These are phyloP conservation scores for Metalampra italica DNA, from an alignment of 2,888 invertebrate species.

Conservation along the genomic window DNA sequence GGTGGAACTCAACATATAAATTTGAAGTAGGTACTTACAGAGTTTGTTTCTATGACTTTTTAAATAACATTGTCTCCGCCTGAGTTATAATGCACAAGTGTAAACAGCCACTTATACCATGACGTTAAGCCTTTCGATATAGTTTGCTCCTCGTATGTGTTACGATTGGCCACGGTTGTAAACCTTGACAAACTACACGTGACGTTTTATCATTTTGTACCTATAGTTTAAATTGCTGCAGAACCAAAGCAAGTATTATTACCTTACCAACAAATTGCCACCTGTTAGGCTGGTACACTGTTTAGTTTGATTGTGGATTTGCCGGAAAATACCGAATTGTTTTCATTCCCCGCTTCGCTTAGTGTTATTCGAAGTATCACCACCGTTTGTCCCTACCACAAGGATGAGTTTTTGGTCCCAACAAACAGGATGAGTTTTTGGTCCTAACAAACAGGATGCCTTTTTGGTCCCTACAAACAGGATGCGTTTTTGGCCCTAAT, in stretches of 20 bases:
- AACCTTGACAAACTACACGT: conserved; percentile 1
- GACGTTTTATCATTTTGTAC: conserved; percentile 10
- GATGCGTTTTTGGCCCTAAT: too few species aligned
- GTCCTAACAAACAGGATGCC: too few species aligned
- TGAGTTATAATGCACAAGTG: neutral
- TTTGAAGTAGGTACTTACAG: too few species aligned
- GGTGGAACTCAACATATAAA: too few species aligned
- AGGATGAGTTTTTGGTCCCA: too few species aligned
- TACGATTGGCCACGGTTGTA: conserved; percentile 5
- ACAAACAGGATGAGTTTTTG: too few species aligned
- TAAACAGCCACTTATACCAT: neutral
- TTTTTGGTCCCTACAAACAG: too few species aligned
- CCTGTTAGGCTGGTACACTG: conserved; percentile 58
- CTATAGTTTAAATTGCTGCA: conserved; percentile 54
- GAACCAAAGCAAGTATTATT: conserved; percentile 65
- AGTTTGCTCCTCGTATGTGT: neutral
- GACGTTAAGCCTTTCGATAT: neutral
- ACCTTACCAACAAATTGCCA: conserved; percentile 50
- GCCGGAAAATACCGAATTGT: neutral
- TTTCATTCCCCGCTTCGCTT: conserved; percentile 57
- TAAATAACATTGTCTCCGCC: neutral
- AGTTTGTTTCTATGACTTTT: too few species aligned
- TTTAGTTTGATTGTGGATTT: conserved; percentile 9
- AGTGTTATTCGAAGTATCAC: conserved; percentile 11
- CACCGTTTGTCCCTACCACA: conserved; percentile 1